Conservation (phyloP, 1,140 invertebrate genomes). For the Melipona quadrifasciata region DNA sequence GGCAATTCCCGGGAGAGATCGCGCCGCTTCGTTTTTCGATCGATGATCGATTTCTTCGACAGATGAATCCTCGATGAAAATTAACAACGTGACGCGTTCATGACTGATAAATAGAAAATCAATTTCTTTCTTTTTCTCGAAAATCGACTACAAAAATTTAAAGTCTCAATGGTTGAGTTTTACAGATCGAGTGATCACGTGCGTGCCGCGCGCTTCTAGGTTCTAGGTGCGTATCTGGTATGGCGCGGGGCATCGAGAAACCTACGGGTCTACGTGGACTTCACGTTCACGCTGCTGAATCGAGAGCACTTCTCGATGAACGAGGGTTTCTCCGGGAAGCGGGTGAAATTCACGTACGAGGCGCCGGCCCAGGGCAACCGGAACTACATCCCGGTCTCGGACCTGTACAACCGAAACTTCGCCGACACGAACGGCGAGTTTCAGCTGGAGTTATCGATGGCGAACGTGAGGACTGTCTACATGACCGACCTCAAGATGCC, state of each 20-base stretch:
- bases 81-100: no score
- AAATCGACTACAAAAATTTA: no score
- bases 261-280: slow-evolving; percentile 91
- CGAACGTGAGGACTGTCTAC: slow-evolving; percentile 89
- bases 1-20: no score
- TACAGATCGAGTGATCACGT: no score
- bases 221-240: slow-evolving; percentile 91
- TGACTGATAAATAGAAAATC: no score
- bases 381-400: slow-evolving; percentile 90
- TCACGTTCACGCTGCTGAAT: slow-evolving; percentile 92
- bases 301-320: slow-evolving; percentile 93
- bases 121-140: no score
- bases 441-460: slow-evolving; percentile 90
- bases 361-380: slow-evolving; percentile 90
- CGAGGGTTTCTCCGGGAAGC: slow-evolving; percentile 91
- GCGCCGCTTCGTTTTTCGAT: no score
- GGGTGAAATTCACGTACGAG: slow-evolving; percentile 89
- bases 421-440: slow-evolving; percentile 93
- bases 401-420: slow-evolving; percentile 89
- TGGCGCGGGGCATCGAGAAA: slow-evolving; percentile 89
- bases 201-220: slow-evolving; percentile 64
- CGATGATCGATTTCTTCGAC: no score
- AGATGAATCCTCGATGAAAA: no score
- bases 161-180: no score
- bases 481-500: slow-evolving; percentile 85